Base-by-base conservation (phyloP, 2,888 invertebrate species). In the Chloroclystis v-ata region DNA sequence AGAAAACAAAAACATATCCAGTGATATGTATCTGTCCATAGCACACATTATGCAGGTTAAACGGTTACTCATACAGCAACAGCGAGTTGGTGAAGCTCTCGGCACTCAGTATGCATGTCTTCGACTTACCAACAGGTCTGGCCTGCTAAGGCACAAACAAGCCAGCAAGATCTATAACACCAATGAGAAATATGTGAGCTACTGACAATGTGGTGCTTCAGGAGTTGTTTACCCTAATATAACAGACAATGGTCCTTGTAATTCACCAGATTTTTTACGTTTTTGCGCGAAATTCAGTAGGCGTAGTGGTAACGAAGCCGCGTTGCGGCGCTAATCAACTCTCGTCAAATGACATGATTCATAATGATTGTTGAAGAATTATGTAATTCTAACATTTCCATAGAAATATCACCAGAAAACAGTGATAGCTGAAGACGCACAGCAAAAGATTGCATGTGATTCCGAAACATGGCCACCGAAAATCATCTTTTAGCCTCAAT, bases 101-200 rank as follows among this genome's bases (percentile, higher is more conserved):
- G 63, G 72, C 83, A 80, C 75, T 78, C 78, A 69, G 63, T 75
- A 72, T 70, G 62, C 65, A 69, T 67, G 62, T 82, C 78, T 82
- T 84, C 78, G 72, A 91, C 91, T 91, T 91, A 91, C 91, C 91
- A 91, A 89, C 87, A 91, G 90, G 89, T 91, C 91, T 91, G 91
- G 91, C 91, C 91, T 91, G 86, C 88, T 89, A 90, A 91, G 91
- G 91, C 91, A 91, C 91, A 91, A 90, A 90, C 91, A 91, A 91
- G 91, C 91, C 91, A 91, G 90, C 90, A 91, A 91, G 87, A 91
- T 91, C 91, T 91, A 91, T 88, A 91, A 91, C 90, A 89, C 84
- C 86, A 90, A 89, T 80, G 75, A 84, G 76, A 85, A 82, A 79
- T 69, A 79, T 74, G 68, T 83, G 69, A 85, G 81, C 60, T 72